phyloP scores from a whole-genome alignment of 2,888 invertebrate species.

The Cheilosia scutellata region DNA sequence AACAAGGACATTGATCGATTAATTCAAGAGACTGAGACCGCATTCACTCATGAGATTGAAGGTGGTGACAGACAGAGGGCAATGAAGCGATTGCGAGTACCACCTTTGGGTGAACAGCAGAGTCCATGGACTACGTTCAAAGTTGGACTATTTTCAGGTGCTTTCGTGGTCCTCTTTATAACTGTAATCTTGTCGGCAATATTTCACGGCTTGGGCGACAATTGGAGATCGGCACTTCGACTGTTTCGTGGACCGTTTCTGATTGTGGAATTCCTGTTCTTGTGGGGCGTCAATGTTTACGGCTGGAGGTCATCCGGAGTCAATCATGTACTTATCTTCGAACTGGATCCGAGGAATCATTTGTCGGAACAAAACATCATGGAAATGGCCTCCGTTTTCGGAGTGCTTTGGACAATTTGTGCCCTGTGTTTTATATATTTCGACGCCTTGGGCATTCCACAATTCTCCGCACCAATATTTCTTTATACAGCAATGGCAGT shows the following conservation, averaged over 20 bases:
- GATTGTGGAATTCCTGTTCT: conserved; percentile 89
- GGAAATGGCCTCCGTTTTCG: conserved; percentile 91
- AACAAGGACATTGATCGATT: conserved; percentile 94
- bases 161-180: conserved; percentile 90
- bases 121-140: conserved; percentile 93
- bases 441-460: conserved; percentile 88
- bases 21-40: conserved; percentile 91
- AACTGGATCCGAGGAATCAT: conserved; percentile 92
- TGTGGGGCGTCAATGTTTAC: conserved; percentile 92
- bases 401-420: conserved; percentile 89
- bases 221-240: conserved; percentile 89
- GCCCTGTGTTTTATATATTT: conserved; percentile 89
- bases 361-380: conserved; percentile 90
- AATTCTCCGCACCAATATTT: conserved; percentile 90
- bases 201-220: conserved; percentile 84
- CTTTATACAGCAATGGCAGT: conserved; percentile 88
- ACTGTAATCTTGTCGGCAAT: conserved; percentile 90
- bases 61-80: conserved; percentile 92
- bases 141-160: conserved; percentile 93
- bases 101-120: conserved; percentile 93
- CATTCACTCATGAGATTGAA: conserved; percentile 89
- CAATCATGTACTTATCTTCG: conserved; percentile 93
- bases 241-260: conserved; percentile 92
- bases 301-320: conserved; percentile 93
- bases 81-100: conserved; percentile 94